Base-by-base conservation (phyloP, 2,888 invertebrate species). In the Antitype chi region DNA sequence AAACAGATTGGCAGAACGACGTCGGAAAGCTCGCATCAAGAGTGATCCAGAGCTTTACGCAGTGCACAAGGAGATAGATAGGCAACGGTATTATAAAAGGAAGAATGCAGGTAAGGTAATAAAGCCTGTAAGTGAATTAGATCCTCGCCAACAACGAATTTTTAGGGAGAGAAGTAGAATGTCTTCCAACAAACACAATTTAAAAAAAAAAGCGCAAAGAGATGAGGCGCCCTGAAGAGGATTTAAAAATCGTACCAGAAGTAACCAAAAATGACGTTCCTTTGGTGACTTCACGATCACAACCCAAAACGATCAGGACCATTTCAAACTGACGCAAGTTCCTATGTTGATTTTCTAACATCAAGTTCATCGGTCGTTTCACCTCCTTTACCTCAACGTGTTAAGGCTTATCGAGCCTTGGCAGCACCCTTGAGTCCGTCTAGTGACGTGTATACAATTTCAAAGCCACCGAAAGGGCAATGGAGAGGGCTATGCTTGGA, bases 81-180 rank as follows among this genome's bases (percentile, higher is more conserved):
- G 43, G 43, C 63, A 43, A 47, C 64, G 64, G 8, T 64, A 64
- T 20, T 64, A 47, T 64, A 47, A 17, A 64, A 64, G 47, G 47
- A 64, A 64, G 47, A 64, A 64, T 64, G 64, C 47, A 64, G 47
- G 47, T 49, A 64, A 64, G 25, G 25, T 64, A n/a, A n/a, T n/a
- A 47, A 64, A 64, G 47, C 25, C 47, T 47, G 64, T 64, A 47
- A 64, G 47, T 47, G 47, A 47, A 49, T 49, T 64, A 64, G 9
- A 47, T 49, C 64, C 47, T 64, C 64, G 64, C 47, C 64, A 64
- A 64, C n/a, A 64, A 25, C 47, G 64, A 64, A 64, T 64, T 47
- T 47, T 64, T 47, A 64, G 47, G 64, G 55, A 55, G 64, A 64
- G 63, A 43, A 64, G 63, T 47, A 47, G 63, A 64, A 64, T 63